A percentile compares a stretch with the other conserved stretches of the same genome.
Conservation (phyloP, 2,888 invertebrate species). For the Ennomos fuscantarius region DNA sequence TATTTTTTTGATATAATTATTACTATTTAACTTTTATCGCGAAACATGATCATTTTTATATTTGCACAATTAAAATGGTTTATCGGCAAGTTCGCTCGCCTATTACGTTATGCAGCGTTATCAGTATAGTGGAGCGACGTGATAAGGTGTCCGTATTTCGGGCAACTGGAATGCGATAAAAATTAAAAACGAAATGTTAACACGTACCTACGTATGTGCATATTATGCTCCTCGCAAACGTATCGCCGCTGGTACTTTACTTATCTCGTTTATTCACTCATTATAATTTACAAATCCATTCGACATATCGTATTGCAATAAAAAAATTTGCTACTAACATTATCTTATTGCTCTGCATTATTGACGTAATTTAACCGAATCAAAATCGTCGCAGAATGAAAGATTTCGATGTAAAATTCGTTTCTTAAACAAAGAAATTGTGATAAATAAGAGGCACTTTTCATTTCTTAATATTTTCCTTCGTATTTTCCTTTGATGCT, state of each 20-base stretch:
- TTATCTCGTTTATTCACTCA: slow-evolving; percentile 49
- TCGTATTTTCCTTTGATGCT: slow-evolving; percentile 78
- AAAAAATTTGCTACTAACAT: slow-evolving; percentile 20
- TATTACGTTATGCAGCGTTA: slow-evolving; percentile 68
- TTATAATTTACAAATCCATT: slow-evolving; percentile 40
- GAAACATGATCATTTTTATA: slow-evolving; percentile 29
- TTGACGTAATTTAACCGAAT: slow-evolving; percentile 14
- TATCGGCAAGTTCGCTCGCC: slow-evolving; percentile 58
- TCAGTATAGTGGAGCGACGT: slow-evolving; percentile 66
- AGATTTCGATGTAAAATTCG: slow-evolving; percentile 49
- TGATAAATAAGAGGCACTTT: slow-evolving; percentile 68
- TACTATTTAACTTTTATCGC: slow-evolving; percentile 2
- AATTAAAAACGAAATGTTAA: slow-evolving; percentile 69
- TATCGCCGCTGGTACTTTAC: slow-evolving; percentile 49
- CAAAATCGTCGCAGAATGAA: slow-evolving; percentile 33
- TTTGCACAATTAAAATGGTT: slow-evolving; percentile 48
- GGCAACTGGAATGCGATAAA: slow-evolving; percentile 69
- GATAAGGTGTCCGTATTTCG: slow-evolving; percentile 71
- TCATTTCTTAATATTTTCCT: slow-evolving; percentile 71
- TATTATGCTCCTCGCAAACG: slow-evolving; percentile 33
- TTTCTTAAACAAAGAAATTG: slow-evolving; percentile 63
- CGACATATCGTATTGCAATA: slow-evolving; percentile 10
- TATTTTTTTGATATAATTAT: too few species aligned
- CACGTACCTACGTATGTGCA: slow-evolving; percentile 49
- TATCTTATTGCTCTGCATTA: slow-evolving; percentile 12